These are phyloP conservation scores for Lacerta viridis DNA, from an alignment of 2,797 vertebrate genomes.

Conservation along the genomic window DNA sequence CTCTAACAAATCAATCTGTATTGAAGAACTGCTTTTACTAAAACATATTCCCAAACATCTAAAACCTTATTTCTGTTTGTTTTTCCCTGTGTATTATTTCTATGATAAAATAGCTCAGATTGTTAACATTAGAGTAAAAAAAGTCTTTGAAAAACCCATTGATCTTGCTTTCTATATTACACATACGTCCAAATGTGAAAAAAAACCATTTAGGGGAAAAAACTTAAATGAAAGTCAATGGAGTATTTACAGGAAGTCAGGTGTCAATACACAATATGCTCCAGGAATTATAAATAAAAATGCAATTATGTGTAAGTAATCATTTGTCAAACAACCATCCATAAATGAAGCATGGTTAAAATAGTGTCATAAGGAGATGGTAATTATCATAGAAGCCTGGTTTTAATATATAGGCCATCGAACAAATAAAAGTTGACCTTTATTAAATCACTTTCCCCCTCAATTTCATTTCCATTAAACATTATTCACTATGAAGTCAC, in stretches of 20 bases:
- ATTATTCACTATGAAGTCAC: constrained; percentile 28
- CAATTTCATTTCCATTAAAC: constrained; percentile 57
- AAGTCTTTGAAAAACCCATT: constrained; percentile 59
- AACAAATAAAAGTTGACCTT: constrained; percentile 53
- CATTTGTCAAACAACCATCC: constrained; percentile 46
- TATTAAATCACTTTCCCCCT: constrained; percentile 48
- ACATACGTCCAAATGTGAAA: constrained; percentile 45
- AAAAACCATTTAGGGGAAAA: constrained; percentile 7
- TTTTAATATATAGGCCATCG: constrained; percentile 46
- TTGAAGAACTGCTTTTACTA: not conserved
- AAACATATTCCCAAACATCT: constrained; percentile 32
- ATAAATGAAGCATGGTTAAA: constrained; percentile 56
- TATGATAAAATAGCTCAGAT: constrained; percentile 53
- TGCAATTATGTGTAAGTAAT: constrained; percentile 58
- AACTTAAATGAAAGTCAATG: constrained; percentile 44
- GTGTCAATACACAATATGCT: not conserved
- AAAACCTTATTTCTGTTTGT: constrained; percentile 42
- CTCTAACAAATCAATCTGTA: not conserved
- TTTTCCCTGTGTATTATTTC: constrained; percentile 56
- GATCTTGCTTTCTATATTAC: constrained; percentile 60
- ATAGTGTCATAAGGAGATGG: not conserved
- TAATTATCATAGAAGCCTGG: constrained; percentile 35
- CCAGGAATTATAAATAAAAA: constrained; percentile 56
- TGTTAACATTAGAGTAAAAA: constrained; percentile 64
- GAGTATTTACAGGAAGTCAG: constrained; percentile 58